Base-by-base conservation (phyloP, 35 echinoderm and acorn worm genomes). In the Anneissia japonica region DNA sequence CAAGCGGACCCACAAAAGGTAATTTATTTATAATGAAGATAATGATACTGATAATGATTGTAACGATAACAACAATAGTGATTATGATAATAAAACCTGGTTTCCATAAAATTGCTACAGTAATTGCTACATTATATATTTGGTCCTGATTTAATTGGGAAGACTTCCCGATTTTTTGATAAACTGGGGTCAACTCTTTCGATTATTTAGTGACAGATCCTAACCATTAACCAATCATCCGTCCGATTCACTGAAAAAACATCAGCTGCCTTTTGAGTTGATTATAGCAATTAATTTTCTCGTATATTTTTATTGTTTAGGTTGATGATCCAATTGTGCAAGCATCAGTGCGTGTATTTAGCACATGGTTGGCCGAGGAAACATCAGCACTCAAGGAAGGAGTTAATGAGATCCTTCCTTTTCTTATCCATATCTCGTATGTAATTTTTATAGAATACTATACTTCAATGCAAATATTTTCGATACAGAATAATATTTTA, bases 351-450 rank as follows among this genome's bases (percentile, higher is more conserved):
- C 87, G 92, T 46, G 96, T 93, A 2, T 72, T 99, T 32, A 88
- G 89, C 77, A 90, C 93, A 77, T 99, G 96, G 96, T 74, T 99
- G 0, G 96, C 96, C 32, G 96, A 99, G 77, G 96, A 99, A 76
- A 99, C 96, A 41, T 83, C 91, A 31, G 85, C 88, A 16, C 55
- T 91, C 23, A 93, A 83, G 73, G 74, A 90, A 55, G 91, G 94
- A 33, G 84, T 99, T 23, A 87, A 91, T 77, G 86, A 91, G 77
- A 51, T 99, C 16, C 86, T 99, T 29, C 96, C 96, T 7, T 93
- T 99, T 46, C 77, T 99, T 36, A 73, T 94, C 36, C 81, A 91
- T 84, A 75, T 99, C 46, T 79, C 75, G 96, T 99, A 77, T 94
- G 96, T 86, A 21, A 3, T 64, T 23, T 6, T 43, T 43, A 43